Percentiles rank a stretch among this genome's conserved stretches.
phyloP scores from a whole-genome alignment of 2,888 invertebrate species.

The Silvanus unidentatus region DNA sequence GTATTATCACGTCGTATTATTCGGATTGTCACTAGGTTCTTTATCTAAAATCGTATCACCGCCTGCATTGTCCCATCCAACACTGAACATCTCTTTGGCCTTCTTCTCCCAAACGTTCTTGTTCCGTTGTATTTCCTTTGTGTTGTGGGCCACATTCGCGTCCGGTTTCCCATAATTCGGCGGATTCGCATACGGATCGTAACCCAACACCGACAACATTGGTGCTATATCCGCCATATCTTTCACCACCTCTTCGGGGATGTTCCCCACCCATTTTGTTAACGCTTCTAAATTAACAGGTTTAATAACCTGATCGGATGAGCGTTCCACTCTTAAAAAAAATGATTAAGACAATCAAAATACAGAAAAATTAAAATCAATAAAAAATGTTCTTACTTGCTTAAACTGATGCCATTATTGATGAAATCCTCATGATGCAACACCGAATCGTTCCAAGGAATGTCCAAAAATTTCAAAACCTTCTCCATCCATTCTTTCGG shows the following conservation, averaged over 20 bases:
- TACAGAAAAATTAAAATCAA: background rate
- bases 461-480: slow-evolving; percentile 80
- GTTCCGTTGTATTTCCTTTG: slow-evolving; percentile 44
- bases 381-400: slow-evolving; percentile 65
- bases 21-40: slow-evolving; percentile 40
- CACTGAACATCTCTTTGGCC: slow-evolving; percentile 44
- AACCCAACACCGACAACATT: slow-evolving; percentile 87
- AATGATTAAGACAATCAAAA: slow-evolving; percentile 9
- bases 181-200: slow-evolving; percentile 95
- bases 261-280: slow-evolving; percentile 83
- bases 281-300: slow-evolving; percentile 96
- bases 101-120: slow-evolving; percentile 42
- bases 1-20: slow-evolving; percentile 39
- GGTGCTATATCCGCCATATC: slow-evolving; percentile 93
- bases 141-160: slow-evolving; percentile 64
- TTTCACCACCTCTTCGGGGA: slow-evolving; percentile 84
- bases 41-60: slow-evolving; percentile 37
- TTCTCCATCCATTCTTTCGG: slow-evolving; percentile 83
- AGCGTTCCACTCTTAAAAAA: slow-evolving; percentile 88
- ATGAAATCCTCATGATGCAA: slow-evolving; percentile 97
- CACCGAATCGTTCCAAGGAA: slow-evolving; percentile 94
- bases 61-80: slow-evolving; percentile 28
- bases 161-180: slow-evolving; percentile 89
- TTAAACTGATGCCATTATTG: slow-evolving; percentile 91
- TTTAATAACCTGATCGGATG: slow-evolving; percentile 97